Evolutionary conservation across 2,797 vertebrate genomes (phyloP), one percentile per base, ranked within the genome.

Genomic region (Malacoctenus gilli): DNA sequence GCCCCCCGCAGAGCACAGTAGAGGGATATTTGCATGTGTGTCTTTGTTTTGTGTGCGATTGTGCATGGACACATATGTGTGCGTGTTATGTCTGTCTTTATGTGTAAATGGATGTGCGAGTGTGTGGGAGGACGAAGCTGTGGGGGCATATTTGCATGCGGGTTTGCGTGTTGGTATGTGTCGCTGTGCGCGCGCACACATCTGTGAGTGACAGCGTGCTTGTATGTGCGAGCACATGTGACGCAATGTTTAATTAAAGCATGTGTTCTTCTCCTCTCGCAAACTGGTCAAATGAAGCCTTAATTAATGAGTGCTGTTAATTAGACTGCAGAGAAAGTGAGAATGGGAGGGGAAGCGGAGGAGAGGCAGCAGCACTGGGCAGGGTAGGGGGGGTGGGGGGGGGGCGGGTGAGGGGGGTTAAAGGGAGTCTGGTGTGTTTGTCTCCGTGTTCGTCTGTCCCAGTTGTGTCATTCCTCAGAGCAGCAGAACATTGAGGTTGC

Each of bases 291-390:
- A 87, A 90, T 81, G 84, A 83, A 90, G 85, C 82, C 85, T 89
- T 92, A 92, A 92, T 92, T 92, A 92, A 91, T 88, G 84, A 91
- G 87, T 79, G 83, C 75, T 83, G 91, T 92, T 92, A 92, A 92
- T 91, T 91, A 90, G 90, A 86, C 53, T 37, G 64, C 43, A 71
- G 60, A 72, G 75, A 75, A 79, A 81, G 84, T 75, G 77, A 79
- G 82, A 56, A 59, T 1, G 47, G 36, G 28, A 40, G 66, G 69
- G 37, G 56, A 58, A 64, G 50, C 56, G 61, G 40, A n/a, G 31
- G 51, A 64, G 37, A 28, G 34, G 30, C 50, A 50, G 36, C 23
- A 34, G 57, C 9, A 16, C 41, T 20, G 71, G 65, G 67, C 42
- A 56, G 7, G 21, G n/a, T 43, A 68, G 38, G 32, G 63, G 56